phyloP scores from a whole-genome alignment of 1,140 invertebrate genomes.

The Drosophila willistoni region DNA sequence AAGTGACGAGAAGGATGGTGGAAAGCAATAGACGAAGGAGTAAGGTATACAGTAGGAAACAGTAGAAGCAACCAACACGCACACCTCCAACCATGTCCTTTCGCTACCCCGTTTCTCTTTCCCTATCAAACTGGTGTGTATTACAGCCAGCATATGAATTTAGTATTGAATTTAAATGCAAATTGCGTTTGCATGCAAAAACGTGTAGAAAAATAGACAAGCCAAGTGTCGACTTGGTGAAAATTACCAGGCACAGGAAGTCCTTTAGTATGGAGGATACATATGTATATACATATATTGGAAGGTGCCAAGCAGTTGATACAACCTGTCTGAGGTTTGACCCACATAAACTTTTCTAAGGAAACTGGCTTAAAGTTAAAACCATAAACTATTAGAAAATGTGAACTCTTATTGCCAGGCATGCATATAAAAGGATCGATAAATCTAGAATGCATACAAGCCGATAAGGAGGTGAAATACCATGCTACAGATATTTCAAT shows the following conservation, averaged over 20 bases:
- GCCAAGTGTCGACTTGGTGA: constrained; percentile 8
- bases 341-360: constrained; percentile 1
- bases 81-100: constrained; percentile 18
- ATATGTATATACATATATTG: neutral
- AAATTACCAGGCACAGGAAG: neutral
- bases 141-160: constrained; percentile 79
- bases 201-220: constrained; percentile 72
- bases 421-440: neutral
- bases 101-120: constrained; percentile 2
- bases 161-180: constrained; percentile 81
- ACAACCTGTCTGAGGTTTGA: constrained; percentile 12
- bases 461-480: neutral
- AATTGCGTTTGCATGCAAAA: constrained; percentile 79
- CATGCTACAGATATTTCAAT: neutral
- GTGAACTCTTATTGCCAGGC: neutral
- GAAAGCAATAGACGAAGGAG: constrained; percentile 15
- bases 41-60: neutral
- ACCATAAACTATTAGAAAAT: constrained; percentile 7
- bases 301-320: constrained; percentile 15
- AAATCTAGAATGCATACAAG: neutral
- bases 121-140: constrained; percentile 55
- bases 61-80: neutral
- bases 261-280: too few relatives aligned
- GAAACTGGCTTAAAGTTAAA: constrained; percentile 1
- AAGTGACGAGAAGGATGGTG: neutral